Percentiles rank a stretch among this genome's conserved stretches.
Evolutionary conservation across 2,797 vertebrate species (phyloP).

Genomic region (Cossypha heuglini): DNA sequence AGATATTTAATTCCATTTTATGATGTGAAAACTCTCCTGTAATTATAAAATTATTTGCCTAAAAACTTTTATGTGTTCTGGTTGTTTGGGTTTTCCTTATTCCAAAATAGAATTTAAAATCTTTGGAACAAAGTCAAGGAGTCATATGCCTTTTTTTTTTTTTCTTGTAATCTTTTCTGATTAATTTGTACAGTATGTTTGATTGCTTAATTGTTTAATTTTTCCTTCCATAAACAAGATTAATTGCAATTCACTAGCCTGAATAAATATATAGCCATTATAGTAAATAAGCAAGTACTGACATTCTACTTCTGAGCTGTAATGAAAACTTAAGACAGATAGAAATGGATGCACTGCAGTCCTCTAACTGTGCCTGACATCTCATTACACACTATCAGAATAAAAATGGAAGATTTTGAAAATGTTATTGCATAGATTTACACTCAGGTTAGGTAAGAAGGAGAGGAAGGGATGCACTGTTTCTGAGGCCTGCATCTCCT

Average conservation of each 20-base stretch:
- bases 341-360: neutral
- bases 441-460: neutral
- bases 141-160: neutral
- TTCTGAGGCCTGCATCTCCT: neutral
- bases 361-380: neutral
- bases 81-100: neutral
- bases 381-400: neutral
- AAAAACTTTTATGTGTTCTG: neutral
- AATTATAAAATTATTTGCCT: neutral
- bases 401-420: neutral
- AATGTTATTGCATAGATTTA: neutral
- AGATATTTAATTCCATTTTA: neutral
- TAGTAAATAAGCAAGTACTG: slow-evolving; percentile 35
- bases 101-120: neutral
- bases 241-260: slow-evolving; percentile 50
- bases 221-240: slow-evolving; percentile 55
- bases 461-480: rapidly evolving
- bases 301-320: neutral
- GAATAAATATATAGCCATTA: slow-evolving; percentile 45
- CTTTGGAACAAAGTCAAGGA: slow-evolving; percentile 30
- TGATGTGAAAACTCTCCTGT: neutral
- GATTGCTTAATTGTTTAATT: slow-evolving; percentile 59
- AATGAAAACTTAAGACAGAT: neutral
- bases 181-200: slow-evolving; percentile 18
- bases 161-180: slow-evolving; percentile 46